A percentile compares a stretch with the other conserved stretches of the same genome.
These are phyloP conservation scores for Tringa solitaria DNA, from an alignment of 2,113 vertebrate species.

Conservation along the genomic window DNA sequence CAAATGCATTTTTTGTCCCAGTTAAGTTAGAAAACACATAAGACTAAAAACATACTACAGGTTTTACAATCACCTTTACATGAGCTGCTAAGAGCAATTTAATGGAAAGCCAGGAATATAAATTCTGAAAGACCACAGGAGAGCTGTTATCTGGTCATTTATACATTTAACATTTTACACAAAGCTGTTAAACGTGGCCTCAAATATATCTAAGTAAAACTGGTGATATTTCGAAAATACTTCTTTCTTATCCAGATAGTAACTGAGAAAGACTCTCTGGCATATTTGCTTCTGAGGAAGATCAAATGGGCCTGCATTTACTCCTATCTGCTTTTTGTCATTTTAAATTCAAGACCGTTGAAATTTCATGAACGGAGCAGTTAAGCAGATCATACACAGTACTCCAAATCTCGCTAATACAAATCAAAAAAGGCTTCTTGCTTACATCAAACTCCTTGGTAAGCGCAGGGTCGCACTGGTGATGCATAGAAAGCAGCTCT, in stretches of 20 bases:
- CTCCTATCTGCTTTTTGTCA: background rate
- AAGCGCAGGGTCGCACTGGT: constrained; percentile 94
- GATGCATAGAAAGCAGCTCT: constrained; percentile 96
- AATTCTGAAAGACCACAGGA: background rate
- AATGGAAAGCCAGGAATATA: background rate
- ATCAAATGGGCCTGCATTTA: background rate
- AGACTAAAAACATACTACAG: background rate
- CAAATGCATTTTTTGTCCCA: background rate
- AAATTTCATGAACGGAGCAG: background rate
- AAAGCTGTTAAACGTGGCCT: background rate
- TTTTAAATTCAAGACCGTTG: background rate
- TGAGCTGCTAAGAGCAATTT: background rate
- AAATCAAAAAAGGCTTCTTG: background rate
- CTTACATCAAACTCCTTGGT: constrained; percentile 98
- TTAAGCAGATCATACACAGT: background rate
- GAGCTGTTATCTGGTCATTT: rapidly evolving
- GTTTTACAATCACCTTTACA: background rate
- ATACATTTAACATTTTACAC: background rate
- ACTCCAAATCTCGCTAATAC: background rate
- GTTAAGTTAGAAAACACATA: background rate
- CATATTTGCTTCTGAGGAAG: background rate
- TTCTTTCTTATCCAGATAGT: background rate
- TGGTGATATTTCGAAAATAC: background rate
- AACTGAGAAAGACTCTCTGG: background rate
- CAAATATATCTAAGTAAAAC: background rate